Evolutionary conservation across 2,888 invertebrate species (phyloP).

Genomic region (Drosophila cracens): DNA sequence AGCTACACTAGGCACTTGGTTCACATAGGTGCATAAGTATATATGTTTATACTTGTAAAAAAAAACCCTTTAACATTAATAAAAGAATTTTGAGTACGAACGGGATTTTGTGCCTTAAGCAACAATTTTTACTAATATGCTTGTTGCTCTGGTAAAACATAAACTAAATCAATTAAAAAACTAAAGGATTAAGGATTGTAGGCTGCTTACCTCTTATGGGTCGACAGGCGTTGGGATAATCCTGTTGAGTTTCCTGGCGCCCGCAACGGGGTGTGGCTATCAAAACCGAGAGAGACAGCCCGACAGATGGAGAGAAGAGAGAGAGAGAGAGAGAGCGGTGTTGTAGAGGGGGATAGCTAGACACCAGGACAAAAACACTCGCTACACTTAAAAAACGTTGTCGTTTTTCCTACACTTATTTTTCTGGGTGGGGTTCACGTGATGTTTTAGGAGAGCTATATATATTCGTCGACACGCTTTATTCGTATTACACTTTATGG

Average conservation of each 20-base stretch:
- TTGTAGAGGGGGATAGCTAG: constrained; percentile 7
- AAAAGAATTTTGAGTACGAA: neutral
- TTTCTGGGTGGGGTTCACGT: constrained; percentile 69
- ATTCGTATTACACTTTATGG: constrained; percentile 2
- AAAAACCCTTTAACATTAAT: neutral
- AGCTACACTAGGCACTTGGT: neutral
- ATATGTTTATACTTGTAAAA: neutral
- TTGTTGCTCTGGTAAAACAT: constrained; percentile 12
- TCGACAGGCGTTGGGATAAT: constrained; percentile 51
- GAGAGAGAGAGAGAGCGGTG: constrained; percentile 4
- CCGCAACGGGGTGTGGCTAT: constrained; percentile 69
- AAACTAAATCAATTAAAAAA: constrained; percentile 48
- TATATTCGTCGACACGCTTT: constrained; percentile 5
- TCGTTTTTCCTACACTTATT: constrained; percentile 1
- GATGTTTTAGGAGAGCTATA: constrained; percentile 6
- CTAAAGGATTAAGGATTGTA: constrained; percentile 1
- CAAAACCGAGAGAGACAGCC: constrained; percentile 16
- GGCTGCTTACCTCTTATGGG: constrained; percentile 55
- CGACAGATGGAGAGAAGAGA: constrained; percentile 1
- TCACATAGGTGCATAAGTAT: neutral
- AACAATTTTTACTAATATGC: constrained; percentile 19
- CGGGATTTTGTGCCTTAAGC: neutral
- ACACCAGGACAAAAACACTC: constrained; percentile 41
- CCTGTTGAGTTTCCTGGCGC: constrained; percentile 60
- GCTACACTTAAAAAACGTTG: constrained; percentile 72